phyloP scores from a whole-genome alignment of 1,140 invertebrate genomes.

The Maconellicoccus hirsutus region DNA sequence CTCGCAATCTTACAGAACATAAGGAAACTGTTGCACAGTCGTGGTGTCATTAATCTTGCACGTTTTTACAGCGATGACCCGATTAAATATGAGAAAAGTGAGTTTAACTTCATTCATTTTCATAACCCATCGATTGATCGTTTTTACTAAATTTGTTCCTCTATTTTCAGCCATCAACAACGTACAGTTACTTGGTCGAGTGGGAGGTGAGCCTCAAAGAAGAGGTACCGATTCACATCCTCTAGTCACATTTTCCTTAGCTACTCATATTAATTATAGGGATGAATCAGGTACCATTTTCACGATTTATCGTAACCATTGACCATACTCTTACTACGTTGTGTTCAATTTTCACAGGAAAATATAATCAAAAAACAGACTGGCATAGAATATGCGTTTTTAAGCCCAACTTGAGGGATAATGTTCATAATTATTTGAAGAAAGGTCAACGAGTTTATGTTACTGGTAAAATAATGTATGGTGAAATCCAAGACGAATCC shows the following conservation, averaged over 20 bases:
- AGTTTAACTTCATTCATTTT: not conserved
- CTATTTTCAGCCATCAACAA: constrained; percentile 66
- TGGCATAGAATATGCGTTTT: constrained; percentile 86
- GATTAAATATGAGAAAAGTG: not conserved
- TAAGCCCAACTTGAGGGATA: constrained; percentile 65
- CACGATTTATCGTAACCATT: not conserved
- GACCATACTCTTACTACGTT: not conserved
- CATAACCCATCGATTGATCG: not conserved
- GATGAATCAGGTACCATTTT: constrained; percentile 37
- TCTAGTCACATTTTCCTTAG: constrained; percentile 77
- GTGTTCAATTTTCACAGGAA: not conserved
- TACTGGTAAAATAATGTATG: constrained; percentile 69
- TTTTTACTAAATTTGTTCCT: not conserved
- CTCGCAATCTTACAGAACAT: not conserved
- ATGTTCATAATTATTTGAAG: constrained; percentile 60
- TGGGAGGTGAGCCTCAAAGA: constrained; percentile 72
- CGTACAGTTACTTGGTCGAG: constrained; percentile 72
- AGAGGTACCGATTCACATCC: constrained; percentile 70
- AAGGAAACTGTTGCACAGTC: not conserved
- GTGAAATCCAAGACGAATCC: constrained; percentile 66
- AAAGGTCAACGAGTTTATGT: constrained; percentile 80
- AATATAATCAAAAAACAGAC: constrained; percentile 61
- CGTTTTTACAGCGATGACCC: not conserved
- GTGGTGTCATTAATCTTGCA: not conserved
- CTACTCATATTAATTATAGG: constrained; percentile 76